These are phyloP conservation scores for Lampris incognitus DNA, from an alignment of 2,113 vertebrate genomes.

Conservation along the genomic window DNA sequence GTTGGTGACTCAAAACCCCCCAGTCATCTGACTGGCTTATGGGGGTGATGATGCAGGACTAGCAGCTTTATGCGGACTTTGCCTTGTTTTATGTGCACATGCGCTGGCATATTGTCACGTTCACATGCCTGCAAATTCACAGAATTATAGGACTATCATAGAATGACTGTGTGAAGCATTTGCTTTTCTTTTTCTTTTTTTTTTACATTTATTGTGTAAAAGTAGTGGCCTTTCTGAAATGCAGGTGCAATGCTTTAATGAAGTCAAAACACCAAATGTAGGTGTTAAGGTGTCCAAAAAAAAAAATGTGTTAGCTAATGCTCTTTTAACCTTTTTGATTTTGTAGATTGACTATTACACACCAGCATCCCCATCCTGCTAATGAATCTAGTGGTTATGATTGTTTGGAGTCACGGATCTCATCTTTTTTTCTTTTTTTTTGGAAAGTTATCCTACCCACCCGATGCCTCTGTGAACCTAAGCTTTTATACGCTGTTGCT, in stretches of 20 bases:
- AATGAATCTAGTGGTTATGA: background rate
- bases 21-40: slow-evolving; percentile 1
- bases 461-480: slow-evolving; percentile 10
- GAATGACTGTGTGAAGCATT: slow-evolving; percentile 29
- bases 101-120: slow-evolving; percentile 15
- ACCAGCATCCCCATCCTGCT: slow-evolving; percentile 1
- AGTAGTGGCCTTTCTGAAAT: slow-evolving; percentile 1
- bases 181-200: background rate
- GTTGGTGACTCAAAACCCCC: background rate
- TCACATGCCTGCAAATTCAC: slow-evolving; percentile 17
- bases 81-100: slow-evolving; percentile 42
- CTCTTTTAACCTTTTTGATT: background rate
- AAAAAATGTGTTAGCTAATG: background rate
- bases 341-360: background rate
- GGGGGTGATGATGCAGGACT: slow-evolving; percentile 25
- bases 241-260: background rate
- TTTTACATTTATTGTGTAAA: background rate
- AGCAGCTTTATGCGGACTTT: slow-evolving; percentile 39
- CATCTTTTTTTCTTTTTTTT: background rate
- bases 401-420: background rate
- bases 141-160: slow-evolving; percentile 1
- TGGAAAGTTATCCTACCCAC: background rate
- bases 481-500: slow-evolving; percentile 37
- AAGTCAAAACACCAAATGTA: background rate
- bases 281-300: slow-evolving; percentile 1